A percentile compares a stretch with the other conserved stretches of the same genome.
Conservation (phyloP, 2,797 vertebrate species). For the Lutjanus campechanus region DNA sequence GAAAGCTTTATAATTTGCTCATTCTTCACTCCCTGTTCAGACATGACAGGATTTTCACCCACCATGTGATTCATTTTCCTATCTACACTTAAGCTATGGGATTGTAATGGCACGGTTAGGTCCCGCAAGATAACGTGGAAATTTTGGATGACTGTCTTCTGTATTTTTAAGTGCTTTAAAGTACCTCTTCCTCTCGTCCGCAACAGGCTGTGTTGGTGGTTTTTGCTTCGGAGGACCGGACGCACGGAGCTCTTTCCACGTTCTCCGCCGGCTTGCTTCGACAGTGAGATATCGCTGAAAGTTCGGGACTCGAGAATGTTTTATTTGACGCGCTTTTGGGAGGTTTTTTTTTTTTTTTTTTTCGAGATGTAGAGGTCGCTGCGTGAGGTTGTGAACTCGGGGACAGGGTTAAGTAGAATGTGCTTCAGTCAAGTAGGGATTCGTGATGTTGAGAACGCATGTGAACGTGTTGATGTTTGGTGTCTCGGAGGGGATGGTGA, state of each 20-base stretch:
- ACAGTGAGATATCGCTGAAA: conserved; percentile 25
- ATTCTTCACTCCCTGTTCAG: conserved; percentile 49
- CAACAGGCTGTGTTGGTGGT: conserved; percentile 37
- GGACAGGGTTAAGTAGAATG: conserved; percentile 60
- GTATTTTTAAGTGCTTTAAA: conserved; percentile 66
- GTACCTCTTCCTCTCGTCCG: conserved; percentile 50
- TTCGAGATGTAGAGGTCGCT: conserved; percentile 29
- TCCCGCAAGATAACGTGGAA: conserved; percentile 33
- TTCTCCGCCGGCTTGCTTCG: conserved; percentile 17
- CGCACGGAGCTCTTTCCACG: background rate
- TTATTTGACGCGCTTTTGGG: conserved; percentile 29
- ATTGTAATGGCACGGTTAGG: conserved; percentile 40
- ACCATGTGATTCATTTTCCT: conserved; percentile 27
- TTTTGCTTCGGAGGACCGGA: conserved; percentile 27
- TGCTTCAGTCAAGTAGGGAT: conserved; percentile 66
- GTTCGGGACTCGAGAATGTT: conserved; percentile 59
- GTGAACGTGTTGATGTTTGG: conserved; percentile 61
- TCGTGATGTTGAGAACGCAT: conserved; percentile 41
- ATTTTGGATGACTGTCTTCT: conserved; percentile 36
- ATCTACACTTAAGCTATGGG: conserved; percentile 30
- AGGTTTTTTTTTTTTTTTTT: conserved; percentile 37
- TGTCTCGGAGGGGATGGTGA: conserved; percentile 32
- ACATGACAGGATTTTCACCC: conserved; percentile 46
- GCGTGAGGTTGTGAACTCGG: conserved; percentile 39
- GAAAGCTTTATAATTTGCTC: conserved; percentile 61